Conservation (phyloP, 2,113 vertebrate genomes). For the Ceyx cyanopectus region DNA sequence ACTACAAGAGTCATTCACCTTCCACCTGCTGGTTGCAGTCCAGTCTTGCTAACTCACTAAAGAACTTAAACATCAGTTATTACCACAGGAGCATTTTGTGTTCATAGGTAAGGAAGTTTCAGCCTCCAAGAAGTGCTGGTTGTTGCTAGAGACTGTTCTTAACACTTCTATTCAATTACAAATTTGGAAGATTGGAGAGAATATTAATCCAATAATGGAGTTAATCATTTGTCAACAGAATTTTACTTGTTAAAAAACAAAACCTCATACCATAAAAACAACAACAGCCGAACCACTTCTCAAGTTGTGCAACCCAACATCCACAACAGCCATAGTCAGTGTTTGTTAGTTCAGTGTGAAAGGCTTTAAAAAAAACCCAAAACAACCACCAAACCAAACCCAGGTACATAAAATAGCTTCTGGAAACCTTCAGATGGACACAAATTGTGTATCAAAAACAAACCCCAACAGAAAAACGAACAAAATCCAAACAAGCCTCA, state of each 20-base stretch:
- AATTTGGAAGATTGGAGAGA: not conserved
- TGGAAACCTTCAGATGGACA: not conserved
- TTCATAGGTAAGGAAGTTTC: not conserved
- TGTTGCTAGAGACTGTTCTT: not conserved
- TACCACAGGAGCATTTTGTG: not conserved
- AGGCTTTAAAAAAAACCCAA: not conserved
- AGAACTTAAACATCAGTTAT: not conserved
- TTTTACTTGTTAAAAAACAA: not conserved
- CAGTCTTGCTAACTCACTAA: not conserved
- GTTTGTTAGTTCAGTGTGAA: not conserved
- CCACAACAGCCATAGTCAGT: not conserved
- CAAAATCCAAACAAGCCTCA: not conserved
- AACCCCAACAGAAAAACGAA: not conserved
- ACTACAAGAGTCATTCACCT: not conserved
- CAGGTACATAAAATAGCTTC: not conserved
- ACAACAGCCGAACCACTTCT: not conserved
- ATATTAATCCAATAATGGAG: not conserved
- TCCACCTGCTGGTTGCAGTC: not conserved
- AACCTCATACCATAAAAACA: not conserved
- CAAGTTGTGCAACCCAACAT: not conserved
- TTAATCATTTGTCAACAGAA: not conserved
- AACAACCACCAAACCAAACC: not conserved
- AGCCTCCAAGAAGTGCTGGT: not conserved
- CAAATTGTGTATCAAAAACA: not conserved
- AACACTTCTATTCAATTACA: rapidly evolving